Evolutionary conservation across 2,888 invertebrate species (phyloP), one percentile per base, ranked within the genome.

Genomic region (Cosmia trapezina): DNA sequence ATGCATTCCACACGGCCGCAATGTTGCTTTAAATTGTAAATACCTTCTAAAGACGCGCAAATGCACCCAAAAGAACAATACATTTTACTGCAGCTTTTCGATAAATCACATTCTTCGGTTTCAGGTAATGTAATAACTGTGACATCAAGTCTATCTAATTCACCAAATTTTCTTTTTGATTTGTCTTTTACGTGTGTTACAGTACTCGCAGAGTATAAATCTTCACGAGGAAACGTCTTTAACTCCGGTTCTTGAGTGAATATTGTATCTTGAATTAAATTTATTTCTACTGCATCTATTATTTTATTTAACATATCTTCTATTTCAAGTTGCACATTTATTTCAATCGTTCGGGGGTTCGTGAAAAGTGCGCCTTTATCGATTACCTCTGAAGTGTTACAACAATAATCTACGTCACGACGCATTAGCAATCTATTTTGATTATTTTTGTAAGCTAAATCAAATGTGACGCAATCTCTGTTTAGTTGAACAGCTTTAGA

Each of bases 61-160:
- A 98, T 89, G 88, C 98, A 98, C 7, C 98, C 98, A 70, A 97
- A 90, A 73, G 90, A 90, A 87, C 98, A 98, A 89, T 91, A 94
- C 9, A 94, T 92, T 83, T 97, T 97, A 0, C 77, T 80, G 87
- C 98, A 98, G 28, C 9, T 73, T 61, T 22, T 70, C 7, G 54
- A 43, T 65, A 63, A 49, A 64, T 59, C 37, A 9, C 14, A 37
- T 43, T 75, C 59, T 47, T 70, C 76, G 12, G 85, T 88, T 70
- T 93, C 91, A 45, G 94, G 89, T 73, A 94, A 93, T 87, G 96
- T 96, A 68, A 98, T 97, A 49, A 97, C 96, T 75, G 97, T 97
- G 12, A 97, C 97, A 91, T 97, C 97, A 53, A 98, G 94, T 80
- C 97, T 95, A 70, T 94, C 95, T 75, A 98, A 90, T 92, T 97